These are phyloP conservation scores for Odocoileus virginianus DNA, from an alignment of 2,113 vertebrate species.

Conservation along the genomic window DNA sequence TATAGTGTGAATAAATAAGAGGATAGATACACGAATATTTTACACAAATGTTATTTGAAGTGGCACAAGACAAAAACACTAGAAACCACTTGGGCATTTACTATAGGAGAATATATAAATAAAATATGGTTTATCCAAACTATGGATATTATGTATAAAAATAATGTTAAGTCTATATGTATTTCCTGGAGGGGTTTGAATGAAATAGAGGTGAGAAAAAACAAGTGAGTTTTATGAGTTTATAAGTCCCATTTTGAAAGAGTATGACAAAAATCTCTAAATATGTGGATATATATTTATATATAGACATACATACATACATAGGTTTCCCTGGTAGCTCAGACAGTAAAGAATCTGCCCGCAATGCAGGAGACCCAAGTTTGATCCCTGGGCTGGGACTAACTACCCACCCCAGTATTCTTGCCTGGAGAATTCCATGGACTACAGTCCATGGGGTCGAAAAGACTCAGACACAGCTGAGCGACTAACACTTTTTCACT, in stretches of 20 bases:
- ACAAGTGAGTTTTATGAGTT: background rate
- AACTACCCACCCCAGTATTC: background rate
- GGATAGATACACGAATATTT: background rate
- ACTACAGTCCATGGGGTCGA: background rate
- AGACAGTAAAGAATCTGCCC: background rate
- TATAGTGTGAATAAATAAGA: background rate
- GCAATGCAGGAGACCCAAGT: background rate
- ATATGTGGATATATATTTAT: background rate
- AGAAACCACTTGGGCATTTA: background rate
- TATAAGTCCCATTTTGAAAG: background rate
- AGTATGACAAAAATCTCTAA: background rate
- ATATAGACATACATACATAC: background rate
- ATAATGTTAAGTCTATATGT: background rate
- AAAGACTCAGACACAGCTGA: background rate
- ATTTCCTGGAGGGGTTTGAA: background rate
- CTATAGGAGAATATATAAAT: background rate
- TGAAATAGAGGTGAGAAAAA: background rate
- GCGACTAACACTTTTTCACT: background rate
- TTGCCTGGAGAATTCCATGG: background rate
- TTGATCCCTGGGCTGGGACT: background rate
- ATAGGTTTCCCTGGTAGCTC: background rate
- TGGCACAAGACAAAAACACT: background rate
- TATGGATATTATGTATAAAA: background rate
- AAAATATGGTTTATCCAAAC: background rate
- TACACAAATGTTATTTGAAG: slow-evolving; percentile 1